Evolutionary conservation across 1,140 invertebrate genomes (phyloP).

Genomic region (Caerostris extrusa): DNA sequence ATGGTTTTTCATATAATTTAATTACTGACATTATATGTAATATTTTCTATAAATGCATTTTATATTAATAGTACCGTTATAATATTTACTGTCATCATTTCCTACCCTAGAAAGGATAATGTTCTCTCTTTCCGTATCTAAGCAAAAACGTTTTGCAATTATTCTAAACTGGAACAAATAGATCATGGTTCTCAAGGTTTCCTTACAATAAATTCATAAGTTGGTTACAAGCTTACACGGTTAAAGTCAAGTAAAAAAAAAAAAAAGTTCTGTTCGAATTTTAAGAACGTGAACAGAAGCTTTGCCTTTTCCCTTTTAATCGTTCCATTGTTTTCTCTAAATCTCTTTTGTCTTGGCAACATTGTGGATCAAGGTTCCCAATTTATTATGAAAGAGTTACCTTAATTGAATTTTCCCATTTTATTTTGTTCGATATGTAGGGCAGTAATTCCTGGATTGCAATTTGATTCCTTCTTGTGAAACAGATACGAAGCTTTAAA

Average conservation of each 20-base stretch:
- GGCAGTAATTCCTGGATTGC: neutral
- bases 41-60: too few species aligned
- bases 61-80: too few species aligned
- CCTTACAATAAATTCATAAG: neutral
- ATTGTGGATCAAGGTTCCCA: conserved; percentile 1
- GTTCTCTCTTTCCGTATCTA: too few species aligned
- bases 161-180: neutral
- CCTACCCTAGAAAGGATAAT: too few species aligned
- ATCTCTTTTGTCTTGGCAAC: neutral
- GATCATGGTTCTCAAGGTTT: conserved; percentile 17
- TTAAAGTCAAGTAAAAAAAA: neutral
- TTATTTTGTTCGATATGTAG: neutral
- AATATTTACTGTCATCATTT: too few species aligned
- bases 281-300: neutral
- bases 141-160: neutral
- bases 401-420: conserved; percentile 18
- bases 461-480: neutral
- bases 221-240: neutral
- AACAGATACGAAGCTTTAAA: neutral
- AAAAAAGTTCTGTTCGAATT: neutral
- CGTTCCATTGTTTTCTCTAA: conserved; percentile 21
- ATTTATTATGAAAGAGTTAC: neutral
- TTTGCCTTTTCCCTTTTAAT: neutral
- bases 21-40: too few species aligned
- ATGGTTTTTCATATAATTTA: too few species aligned